These are phyloP conservation scores for Leucophora obtusa DNA, from an alignment of 2,888 invertebrate species.

Conservation along the genomic window DNA sequence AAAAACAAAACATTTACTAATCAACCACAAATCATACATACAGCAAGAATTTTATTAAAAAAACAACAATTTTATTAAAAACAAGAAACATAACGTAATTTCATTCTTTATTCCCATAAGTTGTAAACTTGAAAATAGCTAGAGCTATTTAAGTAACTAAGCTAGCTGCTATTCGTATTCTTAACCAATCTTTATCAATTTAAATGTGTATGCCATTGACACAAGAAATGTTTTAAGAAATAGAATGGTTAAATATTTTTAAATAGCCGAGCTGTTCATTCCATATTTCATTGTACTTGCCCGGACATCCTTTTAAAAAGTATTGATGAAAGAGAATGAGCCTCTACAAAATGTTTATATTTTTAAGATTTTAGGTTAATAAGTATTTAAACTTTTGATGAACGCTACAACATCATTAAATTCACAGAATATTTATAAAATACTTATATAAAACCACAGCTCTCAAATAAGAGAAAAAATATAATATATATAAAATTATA, in stretches of 20 bases:
- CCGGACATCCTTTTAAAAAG: background rate
- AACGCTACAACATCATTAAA: slow-evolving; percentile 32
- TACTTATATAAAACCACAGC: slow-evolving; percentile 25
- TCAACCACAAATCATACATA: slow-evolving; percentile 30
- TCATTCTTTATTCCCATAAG: slow-evolving; percentile 3
- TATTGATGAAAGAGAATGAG: slow-evolving; percentile 16
- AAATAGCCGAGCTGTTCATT: background rate
- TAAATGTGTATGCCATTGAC: slow-evolving; percentile 1
- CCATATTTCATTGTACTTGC: background rate
- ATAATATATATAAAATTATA: slow-evolving; percentile 19
- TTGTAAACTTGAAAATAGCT: background rate
- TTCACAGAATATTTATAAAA: slow-evolving; percentile 18
- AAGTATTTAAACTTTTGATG: slow-evolving; percentile 51
- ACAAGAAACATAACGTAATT: background rate
- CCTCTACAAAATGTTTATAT: slow-evolving; percentile 30
- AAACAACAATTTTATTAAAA: background rate
- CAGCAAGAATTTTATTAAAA: background rate
- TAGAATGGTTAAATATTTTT: background rate
- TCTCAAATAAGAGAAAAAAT: slow-evolving; percentile 16
- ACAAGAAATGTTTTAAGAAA: slow-evolving; percentile 9
- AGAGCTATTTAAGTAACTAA: background rate
- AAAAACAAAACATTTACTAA: slow-evolving; percentile 33
- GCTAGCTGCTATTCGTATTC: background rate
- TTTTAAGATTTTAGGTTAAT: slow-evolving; percentile 54
- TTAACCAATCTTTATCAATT: background rate